These are phyloP conservation scores for Paramuricea clavata DNA, from an alignment of 92 coral and sea anemone species.

Conservation along the genomic window DNA sequence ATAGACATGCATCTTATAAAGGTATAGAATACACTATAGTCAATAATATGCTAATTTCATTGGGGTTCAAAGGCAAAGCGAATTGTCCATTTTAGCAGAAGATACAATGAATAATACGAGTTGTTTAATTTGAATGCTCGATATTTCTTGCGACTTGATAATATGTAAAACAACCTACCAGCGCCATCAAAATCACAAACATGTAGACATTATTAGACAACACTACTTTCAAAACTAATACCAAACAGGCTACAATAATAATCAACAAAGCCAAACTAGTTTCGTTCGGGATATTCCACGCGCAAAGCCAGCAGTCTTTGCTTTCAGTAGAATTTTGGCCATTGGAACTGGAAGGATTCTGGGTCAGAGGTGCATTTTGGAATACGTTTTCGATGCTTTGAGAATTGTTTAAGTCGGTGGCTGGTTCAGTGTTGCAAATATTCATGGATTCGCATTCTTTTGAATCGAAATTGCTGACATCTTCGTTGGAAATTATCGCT, in stretches of 20 bases:
- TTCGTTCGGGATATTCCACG: constrained; percentile 12
- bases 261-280: constrained; percentile 25
- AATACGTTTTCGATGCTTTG: not conserved
- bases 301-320: constrained; percentile 26
- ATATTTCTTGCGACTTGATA: not conserved
- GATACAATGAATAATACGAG: not conserved
- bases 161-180: not conserved
- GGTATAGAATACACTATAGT: too few species aligned
- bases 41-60: too few species aligned
- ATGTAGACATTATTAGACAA: not conserved
- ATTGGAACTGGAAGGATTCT: not conserved
- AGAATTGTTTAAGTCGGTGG: not conserved
- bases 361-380: not conserved
- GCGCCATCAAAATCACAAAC: not conserved
- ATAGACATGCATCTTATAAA: too few species aligned
- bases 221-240: not conserved
- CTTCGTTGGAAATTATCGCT: constrained; percentile 47
- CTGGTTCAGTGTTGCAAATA: not conserved
- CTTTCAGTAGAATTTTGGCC: not conserved
- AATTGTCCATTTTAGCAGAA: too few species aligned
- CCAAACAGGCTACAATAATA: constrained; percentile 15
- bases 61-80: too few species aligned
- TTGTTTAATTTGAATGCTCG: not conserved
- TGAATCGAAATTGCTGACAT: constrained; percentile 40
- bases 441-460: constrained; percentile 37